Evolutionary conservation across 1,140 invertebrate species (phyloP), one percentile per base, ranked within the genome.

Genomic region (Cepaea nemoralis): DNA sequence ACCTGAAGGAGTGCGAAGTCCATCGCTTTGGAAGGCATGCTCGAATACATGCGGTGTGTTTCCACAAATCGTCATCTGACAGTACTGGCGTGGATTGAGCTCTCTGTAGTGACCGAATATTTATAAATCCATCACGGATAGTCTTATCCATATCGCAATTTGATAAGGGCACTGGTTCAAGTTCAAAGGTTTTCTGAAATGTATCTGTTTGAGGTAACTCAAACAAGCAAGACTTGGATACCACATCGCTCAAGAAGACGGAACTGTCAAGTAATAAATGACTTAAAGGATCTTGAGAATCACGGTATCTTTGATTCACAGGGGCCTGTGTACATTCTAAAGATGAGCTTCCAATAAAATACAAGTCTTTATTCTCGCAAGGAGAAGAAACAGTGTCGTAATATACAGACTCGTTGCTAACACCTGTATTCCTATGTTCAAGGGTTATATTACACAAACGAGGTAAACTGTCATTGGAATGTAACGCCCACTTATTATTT

Each of bases 341-440:
- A 55, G 50, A 55, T 8, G 50, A 55, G 19, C 22, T 55, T 14
- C 50, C 50, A 55, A 55, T 2, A 19, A 22, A 14, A 14, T 10
- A 2, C 19, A 14, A 22, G 19, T 55, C 50, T 55, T 2, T 19
- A 3, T 55, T 14, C 50, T 55, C 59, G 33, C 27, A 63, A 31
- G 27, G 27, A 2, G 59, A 45, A 12, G 71, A 42, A 22, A 45
- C 40, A 19, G 71, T 42, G 42, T 74, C 71, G n/a, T 45, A 74
- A 27, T 74, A 74, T 3, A 74, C n/a, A 33, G 71, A 45, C 1
- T 74, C 71, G 27, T 33, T 74, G 71, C 71, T 74, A 5, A 1
- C 2, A 5, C 71, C 71, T 24, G 24, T 3, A 8, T 6, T 12
- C 19, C 19, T 70, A 8, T 70, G 35, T 22, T 42, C 69, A 22